Percentiles rank a stretch among this genome's conserved stretches.
Evolutionary conservation across 2,888 invertebrate species (phyloP).

Genomic region (Lypha dubia): DNA sequence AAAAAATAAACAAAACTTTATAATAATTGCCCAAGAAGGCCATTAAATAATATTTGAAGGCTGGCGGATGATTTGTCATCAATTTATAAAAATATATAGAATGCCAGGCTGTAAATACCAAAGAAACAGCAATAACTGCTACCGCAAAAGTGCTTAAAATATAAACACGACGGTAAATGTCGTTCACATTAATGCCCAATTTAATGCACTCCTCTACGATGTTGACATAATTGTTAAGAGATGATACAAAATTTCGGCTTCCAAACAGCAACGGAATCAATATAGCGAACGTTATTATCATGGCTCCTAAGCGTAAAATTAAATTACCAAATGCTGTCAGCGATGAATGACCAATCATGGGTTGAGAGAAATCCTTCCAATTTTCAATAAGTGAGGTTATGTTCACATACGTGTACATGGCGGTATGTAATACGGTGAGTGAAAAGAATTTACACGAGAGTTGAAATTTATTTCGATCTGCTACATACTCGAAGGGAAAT

Average conservation of each 20-base stretch:
- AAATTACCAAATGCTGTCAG: conserved; percentile 73
- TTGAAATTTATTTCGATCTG: conserved; percentile 56
- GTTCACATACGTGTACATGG: conserved; percentile 74
- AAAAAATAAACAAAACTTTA: conserved; percentile 72
- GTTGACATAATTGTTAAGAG: conserved; percentile 68
- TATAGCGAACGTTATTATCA: conserved; percentile 71
- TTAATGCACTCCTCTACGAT: conserved; percentile 63
- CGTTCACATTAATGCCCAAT: conserved; percentile 70
- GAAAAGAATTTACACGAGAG: conserved; percentile 68
- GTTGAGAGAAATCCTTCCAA: conserved; percentile 73
- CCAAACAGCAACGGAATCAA: conserved; percentile 70
- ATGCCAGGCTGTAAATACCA: conserved; percentile 74
- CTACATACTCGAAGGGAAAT: conserved; percentile 72
- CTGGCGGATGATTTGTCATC: conserved; percentile 70
- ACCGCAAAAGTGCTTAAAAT: background rate
- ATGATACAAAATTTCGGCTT: conserved; percentile 34
- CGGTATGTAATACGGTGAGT: conserved; percentile 70
- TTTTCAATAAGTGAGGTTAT: conserved; percentile 67
- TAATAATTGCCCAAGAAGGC: conserved; percentile 74
- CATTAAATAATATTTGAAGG: conserved; percentile 71
- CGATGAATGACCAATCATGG: conserved; percentile 72
- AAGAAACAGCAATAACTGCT: background rate
- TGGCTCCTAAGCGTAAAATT: conserved; percentile 70
- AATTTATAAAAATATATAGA: conserved; percentile 74
- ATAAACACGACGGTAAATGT: conserved; percentile 67